Evolutionary conservation across 2,113 vertebrate genomes (phyloP).

Genomic region (Protobothrops mucrosquamatus): DNA sequence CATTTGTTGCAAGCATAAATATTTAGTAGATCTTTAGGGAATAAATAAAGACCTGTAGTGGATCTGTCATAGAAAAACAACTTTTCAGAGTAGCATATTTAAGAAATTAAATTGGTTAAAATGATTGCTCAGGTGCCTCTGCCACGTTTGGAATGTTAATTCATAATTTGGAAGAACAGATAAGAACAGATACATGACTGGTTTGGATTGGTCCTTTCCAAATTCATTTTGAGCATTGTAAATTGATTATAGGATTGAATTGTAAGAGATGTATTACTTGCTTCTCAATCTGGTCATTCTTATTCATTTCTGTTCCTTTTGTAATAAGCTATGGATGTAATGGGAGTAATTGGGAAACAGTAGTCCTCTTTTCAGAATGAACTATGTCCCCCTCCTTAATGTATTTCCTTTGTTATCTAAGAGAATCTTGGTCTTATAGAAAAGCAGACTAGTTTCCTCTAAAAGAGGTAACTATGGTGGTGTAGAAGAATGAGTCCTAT

Average conservation of each 20-base stretch:
- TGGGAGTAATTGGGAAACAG: slow-evolving; percentile 36
- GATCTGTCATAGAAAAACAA: background rate
- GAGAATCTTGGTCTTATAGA: background rate
- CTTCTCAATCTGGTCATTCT: background rate
- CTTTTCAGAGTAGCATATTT: background rate
- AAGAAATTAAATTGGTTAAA: background rate
- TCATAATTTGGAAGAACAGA: background rate
- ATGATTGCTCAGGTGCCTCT: background rate
- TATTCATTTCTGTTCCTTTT: background rate
- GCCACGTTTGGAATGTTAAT: background rate
- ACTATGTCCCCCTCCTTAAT: background rate
- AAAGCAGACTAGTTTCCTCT: background rate
- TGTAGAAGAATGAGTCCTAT: background rate
- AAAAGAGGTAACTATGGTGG: background rate
- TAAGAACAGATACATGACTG: background rate
- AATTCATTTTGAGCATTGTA: background rate
- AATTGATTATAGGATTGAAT: background rate
- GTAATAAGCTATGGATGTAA: slow-evolving; percentile 38
- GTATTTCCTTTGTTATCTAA: background rate
- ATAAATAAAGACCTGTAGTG: background rate
- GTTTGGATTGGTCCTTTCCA: background rate
- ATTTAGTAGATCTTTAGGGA: background rate
- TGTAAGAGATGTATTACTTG: background rate
- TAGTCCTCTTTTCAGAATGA: background rate
- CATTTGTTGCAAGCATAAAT: background rate